Percentiles rank a stretch among this genome's conserved stretches.
Conservation (phyloP, 2,113 vertebrate genomes). For the Nothocercus julius region DNA sequence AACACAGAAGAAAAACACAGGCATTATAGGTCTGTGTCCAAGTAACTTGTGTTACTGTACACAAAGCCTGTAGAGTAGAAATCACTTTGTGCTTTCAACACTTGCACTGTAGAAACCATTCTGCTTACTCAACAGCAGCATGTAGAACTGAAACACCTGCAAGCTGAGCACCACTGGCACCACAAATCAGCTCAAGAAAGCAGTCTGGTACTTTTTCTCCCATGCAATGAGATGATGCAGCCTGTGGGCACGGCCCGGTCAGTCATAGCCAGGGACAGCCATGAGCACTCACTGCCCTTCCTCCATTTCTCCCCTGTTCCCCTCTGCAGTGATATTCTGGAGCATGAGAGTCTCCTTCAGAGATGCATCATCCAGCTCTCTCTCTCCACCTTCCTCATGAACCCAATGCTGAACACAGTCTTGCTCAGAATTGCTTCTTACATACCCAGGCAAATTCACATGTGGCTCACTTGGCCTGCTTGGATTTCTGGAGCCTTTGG, state of each 20-base stretch:
- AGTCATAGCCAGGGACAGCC: background rate
- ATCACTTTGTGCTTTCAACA: background rate
- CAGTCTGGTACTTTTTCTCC: background rate
- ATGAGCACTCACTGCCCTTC: constrained; percentile 36
- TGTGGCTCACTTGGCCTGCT: constrained; percentile 59
- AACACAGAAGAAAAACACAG: background rate
- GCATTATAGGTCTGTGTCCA: background rate
- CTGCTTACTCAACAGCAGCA: background rate
- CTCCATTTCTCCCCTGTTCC: constrained; percentile 28
- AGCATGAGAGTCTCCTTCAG: constrained; percentile 73
- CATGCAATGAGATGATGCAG: background rate
- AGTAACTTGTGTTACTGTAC: background rate
- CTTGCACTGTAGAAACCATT: background rate
- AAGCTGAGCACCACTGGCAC: background rate
- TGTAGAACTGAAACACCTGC: background rate
- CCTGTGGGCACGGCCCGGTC: background rate
- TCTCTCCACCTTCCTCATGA: constrained; percentile 74
- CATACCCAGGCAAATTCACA: constrained; percentile 85
- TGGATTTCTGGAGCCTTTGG: constrained; percentile 54
- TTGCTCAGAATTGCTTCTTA: constrained; percentile 86
- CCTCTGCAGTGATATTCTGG: background rate
- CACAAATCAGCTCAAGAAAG: background rate
- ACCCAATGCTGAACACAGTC: constrained; percentile 76
- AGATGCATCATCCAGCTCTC: constrained; percentile 76
- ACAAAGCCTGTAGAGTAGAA: background rate